Conservation (phyloP, 2,113 vertebrate genomes). For the Oophaga pumilio region DNA sequence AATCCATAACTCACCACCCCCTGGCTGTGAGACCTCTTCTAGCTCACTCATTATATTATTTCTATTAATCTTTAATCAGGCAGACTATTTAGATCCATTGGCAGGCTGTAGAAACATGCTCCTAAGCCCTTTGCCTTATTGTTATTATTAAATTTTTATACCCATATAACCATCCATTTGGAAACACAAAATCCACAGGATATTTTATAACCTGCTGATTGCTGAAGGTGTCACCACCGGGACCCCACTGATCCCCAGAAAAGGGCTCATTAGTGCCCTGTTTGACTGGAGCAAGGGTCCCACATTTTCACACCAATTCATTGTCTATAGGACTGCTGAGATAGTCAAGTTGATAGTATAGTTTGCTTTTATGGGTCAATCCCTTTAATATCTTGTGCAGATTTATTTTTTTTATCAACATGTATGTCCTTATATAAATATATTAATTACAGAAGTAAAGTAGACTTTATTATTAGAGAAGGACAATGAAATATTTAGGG, state of each 20-base stretch:
- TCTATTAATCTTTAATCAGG: slow-evolving; percentile 38
- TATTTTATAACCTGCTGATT: no score
- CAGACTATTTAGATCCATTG: slow-evolving; percentile 44
- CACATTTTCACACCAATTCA: no score
- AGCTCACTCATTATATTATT: slow-evolving; percentile 2
- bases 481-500: background rate
- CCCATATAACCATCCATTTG: background rate
- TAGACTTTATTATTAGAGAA: background rate
- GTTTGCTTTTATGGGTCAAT: no score
- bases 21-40: slow-evolving; percentile 10
- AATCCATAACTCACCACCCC: slow-evolving; percentile 11
- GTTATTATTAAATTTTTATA: background rate
- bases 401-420: background rate
- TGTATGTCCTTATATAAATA: background rate
- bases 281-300: no score
- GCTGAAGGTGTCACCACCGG: no score
- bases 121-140: slow-evolving; percentile 46
- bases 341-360: no score
- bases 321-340: no score
- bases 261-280: no score
- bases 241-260: no score
- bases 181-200: no score
- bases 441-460: background rate
- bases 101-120: slow-evolving; percentile 46
- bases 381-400: no score